Conservation (phyloP, 2,888 invertebrate genomes). For the Zygothrica quintamaculata region DNA sequence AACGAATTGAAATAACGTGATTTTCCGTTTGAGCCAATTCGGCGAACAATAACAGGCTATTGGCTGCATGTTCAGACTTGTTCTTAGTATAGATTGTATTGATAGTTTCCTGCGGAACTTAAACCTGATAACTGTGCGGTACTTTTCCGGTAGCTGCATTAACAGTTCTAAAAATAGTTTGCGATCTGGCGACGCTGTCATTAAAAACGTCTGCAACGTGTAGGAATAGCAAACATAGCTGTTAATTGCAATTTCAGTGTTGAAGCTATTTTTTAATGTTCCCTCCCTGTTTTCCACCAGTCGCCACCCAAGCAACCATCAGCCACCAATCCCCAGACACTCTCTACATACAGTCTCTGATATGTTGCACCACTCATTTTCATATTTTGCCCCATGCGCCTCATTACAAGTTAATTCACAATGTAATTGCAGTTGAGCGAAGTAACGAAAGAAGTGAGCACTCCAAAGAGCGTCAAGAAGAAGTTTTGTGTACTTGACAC, state of each 20-base stretch:
- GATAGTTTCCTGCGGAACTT: conserved; percentile 8
- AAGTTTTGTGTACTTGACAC: conserved; percentile 75
- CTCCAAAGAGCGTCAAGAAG: conserved; percentile 33
- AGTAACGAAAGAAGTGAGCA: conserved; percentile 1
- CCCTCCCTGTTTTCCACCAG: background rate
- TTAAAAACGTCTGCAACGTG: conserved; percentile 71
- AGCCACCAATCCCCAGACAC: no score
- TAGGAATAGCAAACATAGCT: conserved; percentile 76
- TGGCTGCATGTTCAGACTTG: background rate
- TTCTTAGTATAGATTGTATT: conserved; percentile 1
- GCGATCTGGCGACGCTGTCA: conserved; percentile 40
- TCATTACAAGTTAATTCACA: conserved; percentile 82
- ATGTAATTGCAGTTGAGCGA: conserved; percentile 73
- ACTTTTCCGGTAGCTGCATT: conserved; percentile 21
- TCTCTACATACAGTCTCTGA: background rate
- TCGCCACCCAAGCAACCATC: no score
- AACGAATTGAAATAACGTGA: conserved; percentile 62
- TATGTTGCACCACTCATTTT: conserved; percentile 53
- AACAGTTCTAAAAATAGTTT: conserved; percentile 67
- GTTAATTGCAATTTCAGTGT: conserved; percentile 78
- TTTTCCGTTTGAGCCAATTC: conserved; percentile 74
- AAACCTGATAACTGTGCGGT: conserved; percentile 15
- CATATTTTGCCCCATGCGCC: conserved; percentile 75
- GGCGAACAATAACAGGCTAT: conserved; percentile 40
- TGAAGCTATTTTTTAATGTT: conserved; percentile 15